Evolutionary conservation across 2,113 vertebrate genomes (phyloP).

Genomic region (Dicentrarchus labrax): DNA sequence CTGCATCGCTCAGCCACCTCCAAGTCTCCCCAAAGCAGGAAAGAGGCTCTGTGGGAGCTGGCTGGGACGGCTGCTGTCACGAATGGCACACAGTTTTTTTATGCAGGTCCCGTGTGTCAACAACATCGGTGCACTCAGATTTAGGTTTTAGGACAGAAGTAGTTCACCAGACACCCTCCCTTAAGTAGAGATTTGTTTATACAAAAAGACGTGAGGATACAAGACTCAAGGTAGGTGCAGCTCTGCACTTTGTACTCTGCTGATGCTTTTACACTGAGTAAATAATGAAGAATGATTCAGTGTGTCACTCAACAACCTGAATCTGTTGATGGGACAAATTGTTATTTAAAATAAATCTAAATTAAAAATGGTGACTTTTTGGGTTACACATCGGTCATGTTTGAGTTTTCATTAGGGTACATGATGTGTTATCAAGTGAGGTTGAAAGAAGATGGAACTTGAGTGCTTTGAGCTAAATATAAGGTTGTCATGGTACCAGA

Average conservation of each 20-base stretch:
- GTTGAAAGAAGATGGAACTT: not conserved
- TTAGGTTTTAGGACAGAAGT: slow-evolving; percentile 16
- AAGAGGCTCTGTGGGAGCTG: slow-evolving; percentile 42
- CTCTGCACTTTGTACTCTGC: not conserved
- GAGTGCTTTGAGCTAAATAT: not conserved
- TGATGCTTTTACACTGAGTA: not conserved
- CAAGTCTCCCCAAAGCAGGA: slow-evolving; percentile 54
- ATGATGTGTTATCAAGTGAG: not conserved
- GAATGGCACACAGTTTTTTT: slow-evolving; percentile 24
- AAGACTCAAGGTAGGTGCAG: not conserved
- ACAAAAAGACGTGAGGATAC: slow-evolving; percentile 11
- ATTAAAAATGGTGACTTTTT: not conserved
- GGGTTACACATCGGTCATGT: not conserved
- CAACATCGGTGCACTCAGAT: slow-evolving; percentile 1
- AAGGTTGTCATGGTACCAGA: too few relatives aligned
- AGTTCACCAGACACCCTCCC: slow-evolving; percentile 24
- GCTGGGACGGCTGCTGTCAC: slow-evolving; percentile 36
- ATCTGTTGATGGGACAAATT: not conserved
- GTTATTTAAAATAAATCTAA: not conserved
- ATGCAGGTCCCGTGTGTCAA: slow-evolving; percentile 31
- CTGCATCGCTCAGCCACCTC: slow-evolving; percentile 69
- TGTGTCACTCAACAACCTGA: not conserved
- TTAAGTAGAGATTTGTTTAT: not conserved
- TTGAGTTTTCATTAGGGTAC: not conserved
- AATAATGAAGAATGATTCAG: not conserved